Evolutionary conservation across 35 echinoderm and acorn worm species (phyloP).

Genomic region (Stichopus chloronotus): DNA sequence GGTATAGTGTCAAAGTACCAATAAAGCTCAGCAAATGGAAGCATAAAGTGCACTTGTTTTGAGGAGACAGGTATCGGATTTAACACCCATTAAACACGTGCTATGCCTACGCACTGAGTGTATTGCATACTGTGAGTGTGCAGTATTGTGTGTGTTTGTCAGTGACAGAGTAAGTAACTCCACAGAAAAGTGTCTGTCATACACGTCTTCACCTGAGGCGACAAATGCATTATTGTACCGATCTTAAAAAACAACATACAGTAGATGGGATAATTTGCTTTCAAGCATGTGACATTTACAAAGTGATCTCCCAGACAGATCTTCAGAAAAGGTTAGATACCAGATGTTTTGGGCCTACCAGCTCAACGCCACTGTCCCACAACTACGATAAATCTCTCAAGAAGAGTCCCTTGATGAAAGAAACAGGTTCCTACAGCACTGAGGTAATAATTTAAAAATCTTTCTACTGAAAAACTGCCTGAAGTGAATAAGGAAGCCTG

Average conservation of each 20-base stretch:
- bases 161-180: no score
- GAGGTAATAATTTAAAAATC: conserved; percentile 9
- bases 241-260: no score
- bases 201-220: no score
- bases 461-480: background rate
- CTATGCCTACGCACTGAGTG: no score
- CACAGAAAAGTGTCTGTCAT: no score
- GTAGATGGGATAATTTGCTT: background rate
- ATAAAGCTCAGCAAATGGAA: no score
- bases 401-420: background rate
- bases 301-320: background rate
- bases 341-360: background rate
- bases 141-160: no score
- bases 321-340: background rate
- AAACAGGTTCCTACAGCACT: background rate
- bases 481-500: no score
- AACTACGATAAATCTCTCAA: background rate
- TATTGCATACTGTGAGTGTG: no score
- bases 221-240: no score
- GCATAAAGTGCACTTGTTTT: background rate
- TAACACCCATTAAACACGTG: background rate
- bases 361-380: background rate
- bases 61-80: background rate
- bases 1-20: no score
- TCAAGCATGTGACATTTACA: conserved; percentile 12